phyloP scores from a whole-genome alignment of 2,113 vertebrate genomes.

The Sminthopsis crassicaudata region DNA sequence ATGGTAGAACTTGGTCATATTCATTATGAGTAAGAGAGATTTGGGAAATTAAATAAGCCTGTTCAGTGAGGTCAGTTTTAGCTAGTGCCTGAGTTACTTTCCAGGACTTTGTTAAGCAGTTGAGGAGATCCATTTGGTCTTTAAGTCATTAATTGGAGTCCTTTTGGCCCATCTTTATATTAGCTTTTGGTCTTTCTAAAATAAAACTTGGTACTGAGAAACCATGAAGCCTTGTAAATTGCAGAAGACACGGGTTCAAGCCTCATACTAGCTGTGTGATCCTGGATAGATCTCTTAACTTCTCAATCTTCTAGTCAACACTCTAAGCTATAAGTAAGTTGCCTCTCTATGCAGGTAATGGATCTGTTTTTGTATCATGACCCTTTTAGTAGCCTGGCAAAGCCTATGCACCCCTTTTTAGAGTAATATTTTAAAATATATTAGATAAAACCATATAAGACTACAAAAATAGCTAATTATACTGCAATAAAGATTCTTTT shows the following conservation, averaged over 20 bases:
- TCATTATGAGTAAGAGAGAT: slow-evolving; percentile 51
- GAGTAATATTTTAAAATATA: not conserved
- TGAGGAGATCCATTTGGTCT: slow-evolving; percentile 33
- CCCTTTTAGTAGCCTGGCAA: not conserved
- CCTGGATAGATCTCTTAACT: not conserved
- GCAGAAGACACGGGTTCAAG: not conserved
- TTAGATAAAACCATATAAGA: not conserved
- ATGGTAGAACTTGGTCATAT: slow-evolving; percentile 53
- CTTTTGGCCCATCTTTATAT: slow-evolving; percentile 2
- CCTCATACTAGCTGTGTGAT: not conserved
- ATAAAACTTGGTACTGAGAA: not conserved
- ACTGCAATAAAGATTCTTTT: not conserved
- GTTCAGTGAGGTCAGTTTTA: slow-evolving; percentile 25
- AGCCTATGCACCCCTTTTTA: too few relatives aligned
- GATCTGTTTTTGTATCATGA: not conserved
- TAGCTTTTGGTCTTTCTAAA: not conserved
- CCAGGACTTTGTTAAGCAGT: not conserved
- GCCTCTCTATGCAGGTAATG: not conserved
- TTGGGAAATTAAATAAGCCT: slow-evolving; percentile 46
- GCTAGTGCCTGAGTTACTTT: slow-evolving; percentile 2
- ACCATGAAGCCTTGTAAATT: too few relatives aligned
- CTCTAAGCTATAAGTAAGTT: not conserved
- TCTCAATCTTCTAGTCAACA: not conserved
- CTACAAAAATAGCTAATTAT: not conserved
- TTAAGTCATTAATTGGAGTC: not conserved